Percentiles rank a stretch among this genome's conserved stretches.
These are phyloP conservation scores for Spisula solida DNA, from an alignment of 2,888 invertebrate species.

Conservation along the genomic window DNA sequence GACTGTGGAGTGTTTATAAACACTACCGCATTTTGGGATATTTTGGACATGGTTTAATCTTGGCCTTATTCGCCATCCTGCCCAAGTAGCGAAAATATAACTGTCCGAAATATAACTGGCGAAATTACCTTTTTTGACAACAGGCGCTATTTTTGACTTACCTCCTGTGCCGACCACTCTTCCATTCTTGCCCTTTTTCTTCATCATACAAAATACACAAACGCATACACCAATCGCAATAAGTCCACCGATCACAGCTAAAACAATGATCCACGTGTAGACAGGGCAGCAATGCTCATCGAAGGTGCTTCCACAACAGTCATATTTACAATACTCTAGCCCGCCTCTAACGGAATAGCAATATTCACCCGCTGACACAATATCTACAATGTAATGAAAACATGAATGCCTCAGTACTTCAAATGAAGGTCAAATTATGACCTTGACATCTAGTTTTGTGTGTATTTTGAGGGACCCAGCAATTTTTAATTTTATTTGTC, in stretches of 20 bases:
- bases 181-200: neutral
- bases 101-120: too few species aligned
- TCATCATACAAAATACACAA: neutral
- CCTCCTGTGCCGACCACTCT: neutral
- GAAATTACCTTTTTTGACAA: too few species aligned
- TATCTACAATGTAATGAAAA: neutral
- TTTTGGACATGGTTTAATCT: too few species aligned
- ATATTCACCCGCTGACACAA: neutral
- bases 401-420: too few species aligned
- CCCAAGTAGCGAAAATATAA: too few species aligned
- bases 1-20: too few species aligned
- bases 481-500: too few species aligned
- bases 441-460: too few species aligned
- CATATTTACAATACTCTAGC: neutral
- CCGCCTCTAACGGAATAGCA: neutral
- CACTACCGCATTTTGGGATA: too few species aligned
- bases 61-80: too few species aligned
- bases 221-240: neutral
- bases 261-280: neutral
- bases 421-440: too few species aligned
- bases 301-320: neutral
- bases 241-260: neutral
- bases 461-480: too few species aligned
- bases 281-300: neutral
- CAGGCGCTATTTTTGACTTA: constrained; percentile 8